Evolutionary conservation across 2,888 invertebrate species (phyloP), one percentile per base, ranked within the genome.

Genomic region (Alsophila aescularia): DNA sequence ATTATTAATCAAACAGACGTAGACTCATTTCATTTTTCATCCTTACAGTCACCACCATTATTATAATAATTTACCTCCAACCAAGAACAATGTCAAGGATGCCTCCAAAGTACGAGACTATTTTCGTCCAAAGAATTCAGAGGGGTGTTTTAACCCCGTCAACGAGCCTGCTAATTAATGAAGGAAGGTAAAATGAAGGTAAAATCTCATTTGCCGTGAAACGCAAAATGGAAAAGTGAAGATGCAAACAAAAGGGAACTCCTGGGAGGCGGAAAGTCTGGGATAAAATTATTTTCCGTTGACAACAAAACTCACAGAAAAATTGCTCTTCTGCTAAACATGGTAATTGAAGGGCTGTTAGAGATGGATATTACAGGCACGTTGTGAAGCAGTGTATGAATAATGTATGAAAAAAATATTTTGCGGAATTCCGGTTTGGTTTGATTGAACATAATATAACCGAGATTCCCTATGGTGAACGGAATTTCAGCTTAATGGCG

Each of bases 141-240:
- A 48, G 41, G 36, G 27, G 24, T 31, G 29, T 34, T 42, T 21
- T 13, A 36, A 12, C 36, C 18, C 12, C 40, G 55, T 53, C 53
- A 51, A 42, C 32, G 32, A 55, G 12, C 37, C 15, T 16, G 35
- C 36, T 41, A 45, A 54, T 60, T 48, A 53, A 60, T 58, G 43
- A 56, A 42, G 37, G 42, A 42, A 34, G 13, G 31, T 37, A 14
- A 51, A 45, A 40, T 39, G 43, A 40, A 45, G 34, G 39, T 45
- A 39, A 48, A 59, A 57, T 52, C 52, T 47, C 29, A 57, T 59
- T 56, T 52, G 34, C 36, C 34, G 37, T 15, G 50, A 51, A 45
- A 37, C 43, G 41, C 42, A 52, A 63, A 60, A 60, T 58, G 44
- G 51, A 56, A 51, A 37, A 47, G 44, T 43, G 32, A 35, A 51